These are phyloP conservation scores for Myrmecophaga tridactyla DNA, from an alignment of 2,113 vertebrate species.

Conservation along the genomic window DNA sequence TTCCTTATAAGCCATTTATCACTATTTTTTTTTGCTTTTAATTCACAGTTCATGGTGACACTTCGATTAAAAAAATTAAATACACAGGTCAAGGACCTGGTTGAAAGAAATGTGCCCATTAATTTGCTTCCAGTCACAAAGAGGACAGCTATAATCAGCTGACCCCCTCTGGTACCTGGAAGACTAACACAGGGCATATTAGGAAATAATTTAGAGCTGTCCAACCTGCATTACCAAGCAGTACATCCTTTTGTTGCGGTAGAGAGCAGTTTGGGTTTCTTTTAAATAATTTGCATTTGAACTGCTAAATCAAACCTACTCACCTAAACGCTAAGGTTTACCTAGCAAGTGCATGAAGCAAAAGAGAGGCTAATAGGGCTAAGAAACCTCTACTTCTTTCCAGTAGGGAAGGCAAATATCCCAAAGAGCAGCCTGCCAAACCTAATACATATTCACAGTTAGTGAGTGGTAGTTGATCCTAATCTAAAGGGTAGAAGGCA, in stretches of 20 bases:
- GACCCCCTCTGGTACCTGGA: neutral
- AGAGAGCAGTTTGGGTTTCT: neutral
- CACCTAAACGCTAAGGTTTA: neutral
- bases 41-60: neutral
- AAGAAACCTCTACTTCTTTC: neutral
- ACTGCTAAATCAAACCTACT: neutral
- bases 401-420: neutral
- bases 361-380: neutral
- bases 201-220: neutral
- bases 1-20: neutral
- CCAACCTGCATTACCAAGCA: neutral
- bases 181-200: neutral
- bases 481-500: neutral
- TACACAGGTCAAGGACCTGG: neutral
- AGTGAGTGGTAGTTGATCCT: neutral
- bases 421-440: neutral
- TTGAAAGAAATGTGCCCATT: neutral
- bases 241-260: neutral
- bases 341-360: neutral
- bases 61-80: neutral
- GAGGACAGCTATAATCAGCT: neutral
- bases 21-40: neutral
- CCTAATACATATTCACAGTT: neutral
- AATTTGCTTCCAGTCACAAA: neutral
- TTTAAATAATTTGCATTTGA: slow-evolving; percentile 11